Evolutionary conservation across 2,113 vertebrate species (phyloP).

Genomic region (Hippocampus guttulatus): DNA sequence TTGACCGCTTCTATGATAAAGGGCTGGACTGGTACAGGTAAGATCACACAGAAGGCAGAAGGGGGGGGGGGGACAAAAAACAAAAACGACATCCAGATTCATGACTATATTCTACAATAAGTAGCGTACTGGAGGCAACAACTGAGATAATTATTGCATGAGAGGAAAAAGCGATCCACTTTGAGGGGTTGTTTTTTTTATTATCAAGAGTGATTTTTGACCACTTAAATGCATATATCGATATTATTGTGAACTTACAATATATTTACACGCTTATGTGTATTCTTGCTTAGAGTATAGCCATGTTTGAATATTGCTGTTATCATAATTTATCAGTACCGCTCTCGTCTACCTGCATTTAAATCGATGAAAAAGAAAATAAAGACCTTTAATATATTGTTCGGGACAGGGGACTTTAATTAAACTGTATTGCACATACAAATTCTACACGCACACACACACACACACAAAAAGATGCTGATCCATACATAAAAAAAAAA

Average conservation of each 20-base stretch:
- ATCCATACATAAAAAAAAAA: too few species aligned
- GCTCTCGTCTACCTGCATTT: neutral
- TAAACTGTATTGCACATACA: too few species aligned
- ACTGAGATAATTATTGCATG: neutral
- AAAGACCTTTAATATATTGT: too few species aligned
- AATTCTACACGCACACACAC: too few species aligned
- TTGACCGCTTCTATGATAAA: constrained; percentile 76
- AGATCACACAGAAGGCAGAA: neutral
- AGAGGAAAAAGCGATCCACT: neutral
- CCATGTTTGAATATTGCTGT: neutral
- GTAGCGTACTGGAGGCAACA: too few species aligned
- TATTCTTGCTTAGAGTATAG: neutral
- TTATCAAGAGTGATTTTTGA: too few species aligned
- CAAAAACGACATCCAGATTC: neutral
- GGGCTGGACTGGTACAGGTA: constrained; percentile 81
- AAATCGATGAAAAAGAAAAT: neutral
- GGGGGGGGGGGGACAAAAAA: too few species aligned
- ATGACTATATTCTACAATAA: too few species aligned
- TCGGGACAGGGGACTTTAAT: too few species aligned
- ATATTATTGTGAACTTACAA: neutral
- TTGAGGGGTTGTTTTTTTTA: neutral
- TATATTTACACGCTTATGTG: neutral
- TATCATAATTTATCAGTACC: neutral
- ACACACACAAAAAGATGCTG: too few species aligned
- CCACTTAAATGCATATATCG: neutral